phyloP scores from a whole-genome alignment of 2,888 invertebrate genomes.

The Molorchus minor region DNA sequence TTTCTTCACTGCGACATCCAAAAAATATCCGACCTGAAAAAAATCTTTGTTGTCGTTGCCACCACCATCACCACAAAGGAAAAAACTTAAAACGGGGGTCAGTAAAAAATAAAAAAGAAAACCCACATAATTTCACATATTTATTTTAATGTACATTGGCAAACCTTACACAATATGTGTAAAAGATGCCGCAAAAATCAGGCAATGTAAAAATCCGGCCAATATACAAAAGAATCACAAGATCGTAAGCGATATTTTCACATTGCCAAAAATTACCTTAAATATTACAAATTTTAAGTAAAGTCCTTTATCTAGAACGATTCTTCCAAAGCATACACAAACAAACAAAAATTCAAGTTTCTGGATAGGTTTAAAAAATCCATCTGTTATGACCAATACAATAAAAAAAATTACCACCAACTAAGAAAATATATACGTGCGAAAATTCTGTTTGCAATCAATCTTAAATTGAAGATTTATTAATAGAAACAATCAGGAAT shows the following conservation, averaged over 20 bases:
- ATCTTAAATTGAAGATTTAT: conserved; percentile 3
- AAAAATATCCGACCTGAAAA: too few species aligned
- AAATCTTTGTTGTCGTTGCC: too few species aligned
- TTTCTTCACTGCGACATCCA: too few species aligned
- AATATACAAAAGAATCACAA: conserved; percentile 47
- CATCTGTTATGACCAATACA: conserved; percentile 14
- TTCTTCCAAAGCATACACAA: conserved; percentile 47
- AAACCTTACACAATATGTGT: conserved; percentile 55
- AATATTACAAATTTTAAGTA: conserved; percentile 35
- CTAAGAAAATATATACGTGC: neutral
- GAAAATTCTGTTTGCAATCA: conserved; percentile 27
- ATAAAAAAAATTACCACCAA: conserved; percentile 18
- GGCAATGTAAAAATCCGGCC: conserved; percentile 55
- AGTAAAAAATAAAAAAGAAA: conserved; percentile 2
- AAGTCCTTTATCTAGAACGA: conserved; percentile 28
- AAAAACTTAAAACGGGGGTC: too few species aligned
- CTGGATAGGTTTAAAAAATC: conserved; percentile 9
- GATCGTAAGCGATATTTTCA: conserved; percentile 48
- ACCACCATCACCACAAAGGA: too few species aligned
- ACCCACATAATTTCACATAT: conserved; percentile 41
- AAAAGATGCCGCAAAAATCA: conserved; percentile 50
- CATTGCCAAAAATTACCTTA: conserved; percentile 46
- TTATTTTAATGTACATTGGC: conserved; percentile 51
- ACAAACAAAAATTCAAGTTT: conserved; percentile 23
- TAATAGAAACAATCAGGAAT: neutral